A percentile compares a stretch with the other conserved stretches of the same genome.
Evolutionary conservation across 2,113 vertebrate species (phyloP).

Genomic region (Thalassoma bifasciatum): DNA sequence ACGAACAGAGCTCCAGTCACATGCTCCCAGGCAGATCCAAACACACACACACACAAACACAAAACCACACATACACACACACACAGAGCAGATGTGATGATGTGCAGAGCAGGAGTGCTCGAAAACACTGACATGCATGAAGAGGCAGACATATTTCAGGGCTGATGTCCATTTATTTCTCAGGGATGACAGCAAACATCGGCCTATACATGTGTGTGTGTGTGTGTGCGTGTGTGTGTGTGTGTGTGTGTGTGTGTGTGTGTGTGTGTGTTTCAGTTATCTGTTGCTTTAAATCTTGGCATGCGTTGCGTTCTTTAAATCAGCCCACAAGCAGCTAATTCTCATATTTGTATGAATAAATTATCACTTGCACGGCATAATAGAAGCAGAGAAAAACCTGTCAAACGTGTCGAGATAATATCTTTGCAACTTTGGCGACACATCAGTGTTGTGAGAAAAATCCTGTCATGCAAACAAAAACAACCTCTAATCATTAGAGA

Average conservation of each 20-base stretch:
- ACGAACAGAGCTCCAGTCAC: slow-evolving; percentile 46
- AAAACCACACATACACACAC: slow-evolving; percentile 30
- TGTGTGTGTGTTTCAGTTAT: background rate
- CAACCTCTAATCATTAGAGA: slow-evolving; percentile 20
- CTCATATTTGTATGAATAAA: slow-evolving; percentile 48
- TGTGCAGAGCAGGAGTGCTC: slow-evolving; percentile 52
- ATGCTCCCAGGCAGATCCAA: slow-evolving; percentile 46
- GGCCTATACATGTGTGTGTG: background rate
- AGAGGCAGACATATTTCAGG: slow-evolving; percentile 49
- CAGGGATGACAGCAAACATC: slow-evolving; percentile 36
- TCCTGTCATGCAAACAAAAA: slow-evolving; percentile 28
- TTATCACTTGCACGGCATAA: slow-evolving; percentile 53
- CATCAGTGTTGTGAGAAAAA: slow-evolving; percentile 30
- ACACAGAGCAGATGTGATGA: slow-evolving; percentile 47
- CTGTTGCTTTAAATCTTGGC: background rate
- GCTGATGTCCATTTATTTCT: slow-evolving; percentile 62
- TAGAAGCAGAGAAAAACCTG: slow-evolving; percentile 35
- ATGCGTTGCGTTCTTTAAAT: background rate
- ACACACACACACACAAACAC: slow-evolving; percentile 51
- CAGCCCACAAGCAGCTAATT: slow-evolving; percentile 26
- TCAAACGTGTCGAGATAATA: slow-evolving; percentile 37
- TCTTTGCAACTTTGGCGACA: slow-evolving; percentile 32
- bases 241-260: slow-evolving; percentile 3
- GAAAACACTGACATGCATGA: slow-evolving; percentile 40
- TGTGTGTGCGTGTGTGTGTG: background rate